Evolutionary conservation across 2,888 invertebrate genomes (phyloP).

Genomic region (Sepioteuthis lessoniana): DNA sequence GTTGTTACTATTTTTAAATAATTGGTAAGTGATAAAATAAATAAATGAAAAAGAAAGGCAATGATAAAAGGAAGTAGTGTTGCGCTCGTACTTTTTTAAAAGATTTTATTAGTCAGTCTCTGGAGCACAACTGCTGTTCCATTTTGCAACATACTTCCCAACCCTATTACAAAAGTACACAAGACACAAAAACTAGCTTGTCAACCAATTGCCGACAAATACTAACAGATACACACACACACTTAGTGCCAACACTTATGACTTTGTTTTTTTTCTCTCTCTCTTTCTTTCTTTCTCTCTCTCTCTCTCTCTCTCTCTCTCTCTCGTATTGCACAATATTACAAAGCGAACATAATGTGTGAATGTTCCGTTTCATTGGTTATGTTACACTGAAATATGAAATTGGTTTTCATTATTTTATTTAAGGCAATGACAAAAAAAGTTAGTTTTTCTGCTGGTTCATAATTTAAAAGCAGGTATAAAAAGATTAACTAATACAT

Average conservation of each 20-base stretch:
- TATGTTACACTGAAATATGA: no score
- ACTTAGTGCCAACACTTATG: constrained; percentile 12
- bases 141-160: not conserved
- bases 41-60: no score
- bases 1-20: no score
- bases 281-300: not conserved
- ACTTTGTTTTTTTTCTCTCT: not conserved
- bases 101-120: not conserved
- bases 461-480: no score
- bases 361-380: not conserved
- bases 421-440: not conserved
- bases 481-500: no score
- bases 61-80: no score
- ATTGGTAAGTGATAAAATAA: no score
- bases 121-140: not conserved
- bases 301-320: not conserved
- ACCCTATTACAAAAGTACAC: not conserved
- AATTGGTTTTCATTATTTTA: not conserved
- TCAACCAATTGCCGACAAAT: not conserved
- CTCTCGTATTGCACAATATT: not conserved
- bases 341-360: not conserved
- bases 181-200: not conserved
- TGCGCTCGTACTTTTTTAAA: no score
- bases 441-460: not conserved
- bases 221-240: not conserved